Evolutionary conservation across 2,113 vertebrate species (phyloP).

Genomic region (Centrocercus urophasianus): DNA sequence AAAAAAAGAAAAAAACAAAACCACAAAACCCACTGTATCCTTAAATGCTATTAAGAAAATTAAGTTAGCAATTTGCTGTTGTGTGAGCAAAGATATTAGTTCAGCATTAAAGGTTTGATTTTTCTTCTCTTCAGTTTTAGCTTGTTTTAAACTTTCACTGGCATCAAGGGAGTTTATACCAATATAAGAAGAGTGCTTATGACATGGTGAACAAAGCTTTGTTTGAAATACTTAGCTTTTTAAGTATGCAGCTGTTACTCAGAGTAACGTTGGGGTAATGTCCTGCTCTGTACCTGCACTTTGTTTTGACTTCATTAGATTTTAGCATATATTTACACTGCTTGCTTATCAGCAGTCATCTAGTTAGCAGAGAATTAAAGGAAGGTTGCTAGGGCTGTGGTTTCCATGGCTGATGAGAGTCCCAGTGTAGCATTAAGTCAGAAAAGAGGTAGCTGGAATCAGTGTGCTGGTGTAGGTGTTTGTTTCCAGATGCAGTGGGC

Average conservation of each 20-base stretch:
- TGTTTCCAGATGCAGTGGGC: not conserved
- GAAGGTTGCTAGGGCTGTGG: slow-evolving; percentile 24
- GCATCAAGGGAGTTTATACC: not conserved
- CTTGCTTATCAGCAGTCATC: slow-evolving; percentile 13
- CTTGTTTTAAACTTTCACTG: not conserved
- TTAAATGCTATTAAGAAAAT: not conserved
- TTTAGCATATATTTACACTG: not conserved
- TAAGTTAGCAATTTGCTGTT: not conserved
- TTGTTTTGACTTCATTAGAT: not conserved
- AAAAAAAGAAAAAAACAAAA: not conserved
- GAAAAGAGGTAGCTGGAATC: not conserved
- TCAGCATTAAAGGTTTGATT: not conserved
- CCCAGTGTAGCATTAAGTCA: not conserved
- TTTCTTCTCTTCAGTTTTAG: not conserved
- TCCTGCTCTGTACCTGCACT: not conserved
- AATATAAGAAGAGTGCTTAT: not conserved
- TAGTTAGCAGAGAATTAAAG: slow-evolving; percentile 15
- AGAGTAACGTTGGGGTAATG: not conserved
- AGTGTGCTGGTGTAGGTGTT: not conserved
- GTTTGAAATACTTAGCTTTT: not conserved
- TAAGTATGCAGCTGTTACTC: not conserved
- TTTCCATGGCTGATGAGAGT: slow-evolving; percentile 26
- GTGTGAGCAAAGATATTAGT: not conserved
- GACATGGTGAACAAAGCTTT: not conserved
- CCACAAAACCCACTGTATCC: not conserved